A percentile compares a stretch with the other conserved stretches of the same genome.
phyloP scores from a whole-genome alignment of 2,888 invertebrate species.

The Spisula solida region DNA sequence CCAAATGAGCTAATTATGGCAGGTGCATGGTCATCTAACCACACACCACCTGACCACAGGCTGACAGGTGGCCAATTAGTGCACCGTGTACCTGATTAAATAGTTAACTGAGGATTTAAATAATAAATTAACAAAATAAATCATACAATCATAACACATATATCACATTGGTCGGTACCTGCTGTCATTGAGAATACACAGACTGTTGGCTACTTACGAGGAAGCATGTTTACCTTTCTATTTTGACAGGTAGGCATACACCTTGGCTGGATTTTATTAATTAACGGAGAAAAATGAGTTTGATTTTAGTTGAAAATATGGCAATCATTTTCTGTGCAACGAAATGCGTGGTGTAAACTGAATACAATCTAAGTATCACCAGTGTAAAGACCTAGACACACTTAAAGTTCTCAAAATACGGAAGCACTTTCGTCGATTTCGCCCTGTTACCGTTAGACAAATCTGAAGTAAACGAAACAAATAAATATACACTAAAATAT shows the following conservation, averaged over 20 bases:
- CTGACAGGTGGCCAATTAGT: too few species aligned
- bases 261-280: not conserved
- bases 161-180: not conserved
- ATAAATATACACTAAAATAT: not conserved
- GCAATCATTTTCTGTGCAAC: not conserved
- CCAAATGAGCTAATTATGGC: too few species aligned
- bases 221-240: conserved; percentile 24
- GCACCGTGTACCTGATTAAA: not conserved
- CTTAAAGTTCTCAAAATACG: conserved; percentile 17
- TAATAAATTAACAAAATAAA: not conserved
- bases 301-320: not conserved
- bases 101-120: not conserved
- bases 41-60: too few species aligned
- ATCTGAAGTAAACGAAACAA: not conserved
- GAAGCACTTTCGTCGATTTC: conserved; percentile 25
- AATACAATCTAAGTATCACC: not conserved
- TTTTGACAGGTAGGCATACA: conserved; percentile 14
- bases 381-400: not conserved
- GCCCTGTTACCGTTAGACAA: not conserved
- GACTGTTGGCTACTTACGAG: not conserved
- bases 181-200: not conserved
- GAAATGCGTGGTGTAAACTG: not conserved
- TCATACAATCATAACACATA: not conserved
- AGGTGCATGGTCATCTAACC: too few species aligned
- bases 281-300: not conserved